phyloP scores from a whole-genome alignment of 1,140 invertebrate genomes.

The Cherax quadricarinatus region DNA sequence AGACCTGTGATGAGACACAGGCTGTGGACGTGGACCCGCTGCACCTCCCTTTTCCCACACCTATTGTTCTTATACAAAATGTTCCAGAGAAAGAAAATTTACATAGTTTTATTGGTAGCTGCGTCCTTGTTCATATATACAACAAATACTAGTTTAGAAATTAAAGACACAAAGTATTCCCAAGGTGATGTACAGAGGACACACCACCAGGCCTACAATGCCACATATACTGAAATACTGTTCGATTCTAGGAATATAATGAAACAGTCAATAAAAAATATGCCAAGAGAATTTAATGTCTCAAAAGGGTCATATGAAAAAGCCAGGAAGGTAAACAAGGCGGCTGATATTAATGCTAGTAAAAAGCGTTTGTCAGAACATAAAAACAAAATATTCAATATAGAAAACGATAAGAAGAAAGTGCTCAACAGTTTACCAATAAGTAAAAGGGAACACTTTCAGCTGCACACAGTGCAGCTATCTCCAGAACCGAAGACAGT shows the following conservation, averaged over 20 bases:
- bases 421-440: neutral
- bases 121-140: neutral
- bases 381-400: neutral
- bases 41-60: too few relatives aligned
- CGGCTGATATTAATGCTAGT: neutral
- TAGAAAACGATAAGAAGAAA: neutral
- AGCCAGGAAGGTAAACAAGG: neutral
- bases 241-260: neutral
- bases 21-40: too few relatives aligned
- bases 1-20: too few relatives aligned
- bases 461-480: neutral
- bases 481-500: slow-evolving; percentile 2
- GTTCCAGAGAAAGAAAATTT: neutral
- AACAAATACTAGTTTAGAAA: neutral
- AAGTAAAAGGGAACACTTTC: neutral
- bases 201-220: neutral
- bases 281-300: neutral
- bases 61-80: neutral
- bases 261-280: neutral
- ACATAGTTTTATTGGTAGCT: neutral
- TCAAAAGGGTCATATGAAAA: neutral
- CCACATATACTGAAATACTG: neutral
- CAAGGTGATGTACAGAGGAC: neutral
- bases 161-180: neutral
- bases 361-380: neutral